A percentile compares a stretch with the other conserved stretches of the same genome.
phyloP scores from a whole-genome alignment of 2,888 invertebrate genomes.

The Agapostemon virescens region DNA sequence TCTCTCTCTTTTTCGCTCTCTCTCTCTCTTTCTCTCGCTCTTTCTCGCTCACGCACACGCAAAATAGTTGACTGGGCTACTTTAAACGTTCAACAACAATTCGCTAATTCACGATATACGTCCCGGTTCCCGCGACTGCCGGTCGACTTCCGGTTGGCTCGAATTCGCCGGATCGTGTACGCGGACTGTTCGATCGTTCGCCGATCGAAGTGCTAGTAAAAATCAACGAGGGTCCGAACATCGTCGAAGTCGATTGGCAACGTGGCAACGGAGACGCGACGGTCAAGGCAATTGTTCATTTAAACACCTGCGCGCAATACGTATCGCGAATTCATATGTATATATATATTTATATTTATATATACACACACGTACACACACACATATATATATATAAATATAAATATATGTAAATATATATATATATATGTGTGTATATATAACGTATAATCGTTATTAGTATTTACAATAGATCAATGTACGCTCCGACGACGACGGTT shows the following conservation, averaged over 20 bases:
- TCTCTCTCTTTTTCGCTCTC: neutral
- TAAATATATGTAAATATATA: slow-evolving; percentile 42
- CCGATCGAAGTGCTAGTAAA: slow-evolving; percentile 33
- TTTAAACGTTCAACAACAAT: slow-evolving; percentile 55
- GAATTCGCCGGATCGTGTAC: slow-evolving; percentile 7
- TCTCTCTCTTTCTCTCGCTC: neutral
- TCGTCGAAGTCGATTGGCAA: slow-evolving; percentile 24
- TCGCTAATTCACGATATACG: slow-evolving; percentile 49
- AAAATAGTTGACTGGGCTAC: slow-evolving; percentile 53
- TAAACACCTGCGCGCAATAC: slow-evolving; percentile 59
- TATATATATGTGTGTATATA: slow-evolving; percentile 44
- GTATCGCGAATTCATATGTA: slow-evolving; percentile 58
- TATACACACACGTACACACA: slow-evolving; percentile 24
- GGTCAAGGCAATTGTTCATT: slow-evolving; percentile 58
- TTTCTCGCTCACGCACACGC: slow-evolving; percentile 24
- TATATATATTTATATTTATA: slow-evolving; percentile 33
- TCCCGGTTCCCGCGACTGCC: slow-evolving; percentile 35
- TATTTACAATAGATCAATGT: slow-evolving; percentile 65
- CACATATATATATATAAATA: neutral
- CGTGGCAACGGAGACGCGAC: slow-evolving; percentile 41
- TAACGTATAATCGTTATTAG: slow-evolving; percentile 57
- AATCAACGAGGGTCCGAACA: slow-evolving; percentile 34
- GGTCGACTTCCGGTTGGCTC: slow-evolving; percentile 6
- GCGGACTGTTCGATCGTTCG: neutral
- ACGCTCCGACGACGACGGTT: slow-evolving; percentile 51